These are phyloP conservation scores for Pogoniulus pusillus DNA, from an alignment of 2,797 vertebrate genomes.

Conservation along the genomic window DNA sequence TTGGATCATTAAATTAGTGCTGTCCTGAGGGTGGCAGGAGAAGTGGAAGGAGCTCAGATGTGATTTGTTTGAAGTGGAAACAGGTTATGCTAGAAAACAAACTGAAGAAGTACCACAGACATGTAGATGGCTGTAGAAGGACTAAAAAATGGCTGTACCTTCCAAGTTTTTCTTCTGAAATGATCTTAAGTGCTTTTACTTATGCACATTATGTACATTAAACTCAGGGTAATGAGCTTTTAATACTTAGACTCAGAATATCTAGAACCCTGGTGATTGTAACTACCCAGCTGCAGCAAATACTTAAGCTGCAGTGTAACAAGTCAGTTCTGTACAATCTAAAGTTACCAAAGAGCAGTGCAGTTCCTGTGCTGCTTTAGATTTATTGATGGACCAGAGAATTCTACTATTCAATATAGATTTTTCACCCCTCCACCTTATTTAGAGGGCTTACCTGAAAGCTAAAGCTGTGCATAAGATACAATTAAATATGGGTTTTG, in stretches of 20 bases:
- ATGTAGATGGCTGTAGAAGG: not conserved
- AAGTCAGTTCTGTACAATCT: not conserved
- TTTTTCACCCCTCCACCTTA: rapidly evolving
- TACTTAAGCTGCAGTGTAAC: not conserved
- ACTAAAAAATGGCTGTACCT: not conserved
- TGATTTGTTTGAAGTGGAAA: not conserved
- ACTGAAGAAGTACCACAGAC: too few species aligned
- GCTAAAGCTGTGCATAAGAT: not conserved
- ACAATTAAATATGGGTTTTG: not conserved
- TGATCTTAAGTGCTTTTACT: not conserved
- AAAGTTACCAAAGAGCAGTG: not conserved
- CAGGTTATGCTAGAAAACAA: not conserved
- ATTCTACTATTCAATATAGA: not conserved
- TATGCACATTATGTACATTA: not conserved
- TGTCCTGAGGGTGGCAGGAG: not conserved
- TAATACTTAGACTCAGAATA: not conserved
- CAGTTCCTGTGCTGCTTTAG: not conserved
- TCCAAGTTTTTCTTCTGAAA: not conserved
- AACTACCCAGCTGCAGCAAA: not conserved
- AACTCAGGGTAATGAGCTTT: not conserved
- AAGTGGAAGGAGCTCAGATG: not conserved
- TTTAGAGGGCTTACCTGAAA: not conserved
- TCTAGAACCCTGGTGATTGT: not conserved
- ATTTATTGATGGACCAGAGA: not conserved
- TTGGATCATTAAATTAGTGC: not conserved